Evolutionary conservation across 2,113 vertebrate species (phyloP).

Genomic region (Tenebrosternarchus preto): DNA sequence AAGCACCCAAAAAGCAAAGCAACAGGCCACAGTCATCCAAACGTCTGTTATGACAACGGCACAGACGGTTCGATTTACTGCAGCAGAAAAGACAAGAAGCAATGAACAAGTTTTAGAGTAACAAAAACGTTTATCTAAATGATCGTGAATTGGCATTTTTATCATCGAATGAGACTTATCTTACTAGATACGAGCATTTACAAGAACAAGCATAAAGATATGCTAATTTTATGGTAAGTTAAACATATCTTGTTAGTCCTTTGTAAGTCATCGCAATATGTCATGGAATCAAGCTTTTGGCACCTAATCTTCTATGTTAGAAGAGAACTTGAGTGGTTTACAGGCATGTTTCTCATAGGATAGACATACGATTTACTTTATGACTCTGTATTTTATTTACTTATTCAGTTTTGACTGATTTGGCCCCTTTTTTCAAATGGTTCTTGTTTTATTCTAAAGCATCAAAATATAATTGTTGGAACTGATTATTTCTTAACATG

Average conservation of each 20-base stretch:
- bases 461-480: conserved; percentile 12
- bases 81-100: neutral
- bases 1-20: conserved; percentile 7
- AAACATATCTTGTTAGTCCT: neutral
- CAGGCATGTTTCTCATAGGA: neutral
- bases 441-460: neutral
- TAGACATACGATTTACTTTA: conserved; percentile 1
- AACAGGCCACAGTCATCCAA: conserved; percentile 25
- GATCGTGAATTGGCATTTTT: neutral
- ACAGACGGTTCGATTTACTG: neutral
- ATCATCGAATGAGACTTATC: neutral
- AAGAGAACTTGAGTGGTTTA: conserved; percentile 28
- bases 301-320: conserved; percentile 38
- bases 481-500: conserved; percentile 15
- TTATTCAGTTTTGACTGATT: neutral
- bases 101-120: neutral
- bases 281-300: conserved; percentile 38
- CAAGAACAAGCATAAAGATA: neutral
- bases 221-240: neutral
- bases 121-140: neutral
- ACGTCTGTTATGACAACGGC: conserved; percentile 22
- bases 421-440: conserved; percentile 34
- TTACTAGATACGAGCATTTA: neutral
- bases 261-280: conserved; percentile 15
- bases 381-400: neutral